Conservation (phyloP, 1,140 invertebrate species). For the Archivesica marissinica region DNA sequence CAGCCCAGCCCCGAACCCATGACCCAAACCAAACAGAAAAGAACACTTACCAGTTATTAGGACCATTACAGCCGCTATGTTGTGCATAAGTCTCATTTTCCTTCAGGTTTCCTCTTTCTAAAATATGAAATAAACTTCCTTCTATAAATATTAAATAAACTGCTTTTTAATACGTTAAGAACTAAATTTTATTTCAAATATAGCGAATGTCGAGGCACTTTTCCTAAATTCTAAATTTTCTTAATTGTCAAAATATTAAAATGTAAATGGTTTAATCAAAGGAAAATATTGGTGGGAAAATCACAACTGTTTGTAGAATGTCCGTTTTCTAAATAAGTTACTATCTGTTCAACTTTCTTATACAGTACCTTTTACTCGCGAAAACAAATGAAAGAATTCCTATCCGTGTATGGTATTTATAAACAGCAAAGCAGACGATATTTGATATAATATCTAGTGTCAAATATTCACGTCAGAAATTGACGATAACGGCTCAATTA, state of each 20-base stretch:
- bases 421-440: not conserved
- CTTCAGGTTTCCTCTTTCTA: not conserved
- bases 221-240: not conserved
- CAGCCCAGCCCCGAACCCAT: too few species aligned
- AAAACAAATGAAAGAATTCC: constrained; percentile 8
- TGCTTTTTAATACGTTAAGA: not conserved
- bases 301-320: not conserved
- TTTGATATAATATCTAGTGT: constrained; percentile 1
- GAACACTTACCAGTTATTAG: too few species aligned
- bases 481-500: constrained; percentile 29
- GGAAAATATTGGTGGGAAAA: not conserved
- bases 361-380: not conserved
- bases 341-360: not conserved
- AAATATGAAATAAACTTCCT: not conserved
- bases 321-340: not conserved
- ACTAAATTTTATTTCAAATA: too few species aligned
- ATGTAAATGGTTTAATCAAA: not conserved
- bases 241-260: not conserved
- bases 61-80: not conserved
- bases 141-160: not conserved
- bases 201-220: not conserved
- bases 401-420: not conserved
- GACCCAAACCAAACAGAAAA: too few species aligned
- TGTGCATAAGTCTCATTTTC: not conserved
- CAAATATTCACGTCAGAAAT: constrained; percentile 15